These are phyloP conservation scores for Prosapia bicincta DNA, from an alignment of 2,888 invertebrate genomes.

Conservation along the genomic window DNA sequence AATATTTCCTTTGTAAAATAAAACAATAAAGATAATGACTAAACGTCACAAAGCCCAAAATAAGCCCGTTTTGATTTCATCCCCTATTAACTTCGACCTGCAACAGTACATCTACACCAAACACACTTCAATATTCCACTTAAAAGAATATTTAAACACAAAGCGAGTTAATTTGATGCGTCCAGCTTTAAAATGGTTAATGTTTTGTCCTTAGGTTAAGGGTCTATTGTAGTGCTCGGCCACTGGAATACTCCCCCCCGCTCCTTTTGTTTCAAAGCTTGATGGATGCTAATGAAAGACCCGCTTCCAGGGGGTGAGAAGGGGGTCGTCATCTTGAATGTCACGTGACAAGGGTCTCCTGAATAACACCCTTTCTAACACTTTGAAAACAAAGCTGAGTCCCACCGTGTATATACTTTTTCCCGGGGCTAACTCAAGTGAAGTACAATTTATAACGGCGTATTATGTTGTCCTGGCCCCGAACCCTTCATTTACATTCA, in stretches of 20 bases:
- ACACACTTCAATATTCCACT: neutral
- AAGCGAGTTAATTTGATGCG: neutral
- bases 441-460: conserved; percentile 24
- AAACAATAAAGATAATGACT: too few species aligned
- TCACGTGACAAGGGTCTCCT: conserved; percentile 27
- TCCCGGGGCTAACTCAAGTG: neutral
- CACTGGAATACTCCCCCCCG: neutral
- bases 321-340: conserved; percentile 29
- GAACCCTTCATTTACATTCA: conserved; percentile 29
- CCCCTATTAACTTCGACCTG: too few species aligned
- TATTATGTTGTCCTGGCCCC: conserved; percentile 14
- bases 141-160: neutral
- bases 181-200: neutral
- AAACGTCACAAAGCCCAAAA: too few species aligned
- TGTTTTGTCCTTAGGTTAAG: neutral
- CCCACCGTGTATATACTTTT: conserved; percentile 17
- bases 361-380: conserved; percentile 23
- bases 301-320: neutral
- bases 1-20: too few species aligned
- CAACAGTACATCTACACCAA: neutral
- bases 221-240: conserved; percentile 5
- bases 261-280: conserved; percentile 28
- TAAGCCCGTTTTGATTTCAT: too few species aligned
- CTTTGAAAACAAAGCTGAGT: conserved; percentile 18
- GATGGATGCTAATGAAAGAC: conserved; percentile 34